These are phyloP conservation scores for Mizuhopecten yessoensis DNA, from an alignment of 1,140 invertebrate genomes.

Conservation along the genomic window DNA sequence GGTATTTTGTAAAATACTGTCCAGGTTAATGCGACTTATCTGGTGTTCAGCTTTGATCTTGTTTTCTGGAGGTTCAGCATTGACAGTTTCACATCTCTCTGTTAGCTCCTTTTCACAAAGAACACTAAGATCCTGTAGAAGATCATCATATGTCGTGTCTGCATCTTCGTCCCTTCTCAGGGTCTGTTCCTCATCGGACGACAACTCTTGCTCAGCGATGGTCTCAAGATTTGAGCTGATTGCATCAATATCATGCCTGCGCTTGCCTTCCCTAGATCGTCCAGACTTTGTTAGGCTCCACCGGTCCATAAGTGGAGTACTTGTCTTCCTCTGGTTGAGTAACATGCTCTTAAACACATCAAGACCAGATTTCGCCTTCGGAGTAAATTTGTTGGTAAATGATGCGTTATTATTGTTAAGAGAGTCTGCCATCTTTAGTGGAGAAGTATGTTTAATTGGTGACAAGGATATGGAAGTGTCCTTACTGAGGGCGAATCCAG, in stretches of 20 bases:
- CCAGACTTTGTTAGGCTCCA: background rate
- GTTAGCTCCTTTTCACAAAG: slow-evolving; percentile 46
- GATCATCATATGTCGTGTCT: slow-evolving; percentile 48
- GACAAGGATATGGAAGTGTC: slow-evolving; percentile 1
- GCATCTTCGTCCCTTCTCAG: background rate
- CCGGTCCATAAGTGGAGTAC: background rate
- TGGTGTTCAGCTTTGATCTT: slow-evolving; percentile 26
- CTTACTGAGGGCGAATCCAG: background rate
- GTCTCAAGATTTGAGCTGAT: background rate
- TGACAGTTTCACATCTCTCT: background rate
- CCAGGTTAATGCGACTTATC: slow-evolving; percentile 49
- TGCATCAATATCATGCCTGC: slow-evolving; percentile 19
- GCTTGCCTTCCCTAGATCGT: slow-evolving; percentile 35
- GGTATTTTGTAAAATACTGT: slow-evolving; percentile 44
- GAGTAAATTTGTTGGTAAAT: background rate
- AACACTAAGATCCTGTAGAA: slow-evolving; percentile 47
- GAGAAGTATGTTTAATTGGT: slow-evolving; percentile 24
- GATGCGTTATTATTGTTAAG: slow-evolving; percentile 18
- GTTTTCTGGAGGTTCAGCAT: slow-evolving; percentile 41
- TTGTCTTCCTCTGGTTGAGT: background rate
- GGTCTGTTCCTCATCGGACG: background rate
- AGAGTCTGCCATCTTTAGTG: slow-evolving; percentile 18
- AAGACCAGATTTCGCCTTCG: background rate
- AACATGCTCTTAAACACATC: background rate
- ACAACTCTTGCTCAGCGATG: background rate